phyloP scores from a whole-genome alignment of 2,113 vertebrate species.

The Hystrix cristata region DNA sequence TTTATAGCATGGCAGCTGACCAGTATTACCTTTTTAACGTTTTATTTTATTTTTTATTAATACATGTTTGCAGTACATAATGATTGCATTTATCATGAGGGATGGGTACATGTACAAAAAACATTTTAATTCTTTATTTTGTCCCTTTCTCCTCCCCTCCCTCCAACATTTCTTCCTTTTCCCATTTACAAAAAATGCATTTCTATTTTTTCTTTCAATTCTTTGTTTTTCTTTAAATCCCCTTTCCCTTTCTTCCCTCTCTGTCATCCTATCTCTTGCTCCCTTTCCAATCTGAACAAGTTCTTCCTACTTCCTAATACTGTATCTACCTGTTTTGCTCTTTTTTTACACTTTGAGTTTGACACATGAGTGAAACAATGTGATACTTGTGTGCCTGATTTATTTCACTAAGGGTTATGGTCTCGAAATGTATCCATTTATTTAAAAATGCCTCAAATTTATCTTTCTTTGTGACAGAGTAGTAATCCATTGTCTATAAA shows the following conservation, averaged over 20 bases:
- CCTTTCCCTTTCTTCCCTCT: neutral
- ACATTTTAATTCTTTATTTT: neutral
- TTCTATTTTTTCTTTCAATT: neutral
- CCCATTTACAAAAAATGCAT: neutral
- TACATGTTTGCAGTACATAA: neutral
- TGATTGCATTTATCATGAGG: neutral
- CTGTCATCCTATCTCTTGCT: neutral
- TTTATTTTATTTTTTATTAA: neutral
- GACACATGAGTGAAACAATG: neutral
- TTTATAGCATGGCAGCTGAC: too few relatives aligned
- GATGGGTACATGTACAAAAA: neutral
- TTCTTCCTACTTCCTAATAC: neutral
- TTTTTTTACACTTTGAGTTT: neutral
- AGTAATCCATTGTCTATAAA: neutral
- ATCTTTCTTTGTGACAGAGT: neutral
- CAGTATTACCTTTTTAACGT: neutral
- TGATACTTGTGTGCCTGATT: neutral
- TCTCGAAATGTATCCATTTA: neutral
- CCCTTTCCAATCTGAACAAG: neutral
- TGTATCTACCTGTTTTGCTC: neutral
- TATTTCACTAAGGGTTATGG: neutral
- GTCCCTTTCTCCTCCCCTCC: too few relatives aligned
- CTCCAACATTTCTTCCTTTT: neutral
- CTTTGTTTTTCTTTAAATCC: neutral
- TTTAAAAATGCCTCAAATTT: neutral